Base-by-base conservation (phyloP, 2,797 vertebrate species). In the Sandelia bainsii region DNA sequence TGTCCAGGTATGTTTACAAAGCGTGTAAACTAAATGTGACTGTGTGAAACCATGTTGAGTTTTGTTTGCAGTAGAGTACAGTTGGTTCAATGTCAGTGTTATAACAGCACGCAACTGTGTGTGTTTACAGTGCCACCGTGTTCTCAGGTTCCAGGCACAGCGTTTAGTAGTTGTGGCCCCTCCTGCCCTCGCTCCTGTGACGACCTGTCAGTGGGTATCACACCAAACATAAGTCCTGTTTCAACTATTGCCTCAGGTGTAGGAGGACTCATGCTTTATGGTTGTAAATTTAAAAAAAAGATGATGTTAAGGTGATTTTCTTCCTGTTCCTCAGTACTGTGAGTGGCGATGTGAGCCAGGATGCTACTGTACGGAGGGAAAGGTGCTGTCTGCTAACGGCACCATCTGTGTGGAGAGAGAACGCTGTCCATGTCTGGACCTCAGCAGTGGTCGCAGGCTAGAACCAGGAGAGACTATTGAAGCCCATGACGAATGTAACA, bases 141-240 rank as follows among this genome's bases (percentile, higher is more conserved):
- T 46, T 92, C 92, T 0, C 46, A 85, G 44, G 89, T 96, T 1
- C 73, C 89, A 1, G 96, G 95, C 12, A 93, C 95, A 0, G 84
- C 62, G 13, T 97, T 95, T 78, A 96, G 95, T 72, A 89, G 86
- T 85, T 97, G 97, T 44, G 96, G 96, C 0, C 97, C 96, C 0
- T 93, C 96, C 1, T 97, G 97, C 48, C 96, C 96, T 34, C 94
- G 95, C 19, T 94, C 95, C 71, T 98, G 96, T 69, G 96, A 97
- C 4, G 96, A 98, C 77, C 82, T 97, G 32, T 56, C 90, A 69
- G 96, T 97, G 80, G 94, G 95, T 92, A 56, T 45, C 65, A 51
- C 54, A 39, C 44, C 16, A 1, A 44, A 8, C n/a, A 19, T 4
- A 7, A 45, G 14, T 44, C 37, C 16, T 25, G 3, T 25, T 34